A percentile compares a stretch with the other conserved stretches of the same genome.
These are phyloP conservation scores for Myrmecophaga tridactyla DNA, from an alignment of 2,113 vertebrate species.

Conservation along the genomic window DNA sequence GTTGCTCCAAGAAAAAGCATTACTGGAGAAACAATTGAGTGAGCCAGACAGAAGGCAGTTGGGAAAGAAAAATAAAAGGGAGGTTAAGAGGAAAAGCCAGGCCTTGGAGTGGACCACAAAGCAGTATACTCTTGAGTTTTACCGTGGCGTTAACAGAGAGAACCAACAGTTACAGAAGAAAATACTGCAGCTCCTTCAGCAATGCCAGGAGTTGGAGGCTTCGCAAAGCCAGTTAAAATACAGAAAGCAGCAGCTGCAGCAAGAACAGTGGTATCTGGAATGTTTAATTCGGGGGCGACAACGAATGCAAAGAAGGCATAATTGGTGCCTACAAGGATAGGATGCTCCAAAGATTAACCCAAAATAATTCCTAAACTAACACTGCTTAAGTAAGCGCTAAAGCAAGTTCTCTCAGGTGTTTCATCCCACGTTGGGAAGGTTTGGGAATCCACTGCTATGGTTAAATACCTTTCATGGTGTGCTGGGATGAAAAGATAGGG, in stretches of 20 bases:
- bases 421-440: neutral
- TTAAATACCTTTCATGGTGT: neutral
- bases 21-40: constrained; percentile 59
- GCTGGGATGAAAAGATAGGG: neutral
- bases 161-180: constrained; percentile 62
- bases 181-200: constrained; percentile 24
- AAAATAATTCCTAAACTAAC: constrained; percentile 19
- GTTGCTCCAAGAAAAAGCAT: constrained; percentile 67
- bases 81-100: constrained; percentile 1
- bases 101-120: constrained; percentile 60
- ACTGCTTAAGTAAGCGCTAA: neutral
- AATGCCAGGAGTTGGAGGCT: constrained; percentile 31
- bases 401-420: neutral
- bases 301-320: neutral
- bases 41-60: neutral
- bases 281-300: neutral
- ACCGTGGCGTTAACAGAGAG: constrained; percentile 2
- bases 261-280: constrained; percentile 53
- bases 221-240: constrained; percentile 35
- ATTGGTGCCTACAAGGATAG: neutral
- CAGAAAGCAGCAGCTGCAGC: constrained; percentile 38
- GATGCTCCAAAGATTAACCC: neutral
- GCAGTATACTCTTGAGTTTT: constrained; percentile 16
- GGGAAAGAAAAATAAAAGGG: constrained; percentile 46
- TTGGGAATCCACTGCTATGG: neutral